Conservation (phyloP, 2,113 vertebrate species). For the Ochotona curzoniae region DNA sequence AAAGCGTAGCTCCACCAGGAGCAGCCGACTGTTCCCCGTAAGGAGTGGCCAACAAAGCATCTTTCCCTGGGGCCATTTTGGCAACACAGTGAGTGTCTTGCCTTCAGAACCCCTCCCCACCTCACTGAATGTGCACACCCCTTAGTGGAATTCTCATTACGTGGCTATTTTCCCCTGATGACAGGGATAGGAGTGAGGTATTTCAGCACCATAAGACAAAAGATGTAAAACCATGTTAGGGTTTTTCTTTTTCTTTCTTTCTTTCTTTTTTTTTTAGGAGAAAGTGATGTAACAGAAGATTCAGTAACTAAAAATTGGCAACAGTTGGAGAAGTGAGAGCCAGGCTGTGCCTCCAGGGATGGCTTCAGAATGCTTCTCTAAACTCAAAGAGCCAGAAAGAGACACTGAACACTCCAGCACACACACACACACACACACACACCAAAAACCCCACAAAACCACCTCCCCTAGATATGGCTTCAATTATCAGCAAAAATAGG, state of each 20-base stretch:
- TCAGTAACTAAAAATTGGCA: constrained; percentile 47
- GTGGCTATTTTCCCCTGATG: background rate
- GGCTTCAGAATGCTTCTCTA: background rate
- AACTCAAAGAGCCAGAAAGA: background rate
- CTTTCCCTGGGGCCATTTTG: background rate
- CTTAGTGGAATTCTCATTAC: background rate
- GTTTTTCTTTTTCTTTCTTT: no score
- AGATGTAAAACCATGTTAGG: background rate
- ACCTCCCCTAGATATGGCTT: background rate
- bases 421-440: no score
- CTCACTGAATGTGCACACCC: no score
- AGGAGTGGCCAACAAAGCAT: background rate
- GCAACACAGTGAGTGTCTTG: background rate
- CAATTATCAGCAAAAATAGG: constrained; percentile 4
- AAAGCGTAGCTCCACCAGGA: background rate
- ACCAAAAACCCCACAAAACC: no score
- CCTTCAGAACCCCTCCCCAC: no score
- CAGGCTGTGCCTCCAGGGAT: background rate
- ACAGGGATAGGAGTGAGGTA: background rate
- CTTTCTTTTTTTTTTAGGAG: background rate
- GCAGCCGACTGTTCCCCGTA: background rate
- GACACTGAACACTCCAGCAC: background rate
- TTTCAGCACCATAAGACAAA: background rate
- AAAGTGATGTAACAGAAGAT: constrained; percentile 10
- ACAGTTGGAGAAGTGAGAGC: constrained; percentile 19